Evolutionary conservation across 2,113 vertebrate genomes (phyloP).

Genomic region (Anhinga anhinga): DNA sequence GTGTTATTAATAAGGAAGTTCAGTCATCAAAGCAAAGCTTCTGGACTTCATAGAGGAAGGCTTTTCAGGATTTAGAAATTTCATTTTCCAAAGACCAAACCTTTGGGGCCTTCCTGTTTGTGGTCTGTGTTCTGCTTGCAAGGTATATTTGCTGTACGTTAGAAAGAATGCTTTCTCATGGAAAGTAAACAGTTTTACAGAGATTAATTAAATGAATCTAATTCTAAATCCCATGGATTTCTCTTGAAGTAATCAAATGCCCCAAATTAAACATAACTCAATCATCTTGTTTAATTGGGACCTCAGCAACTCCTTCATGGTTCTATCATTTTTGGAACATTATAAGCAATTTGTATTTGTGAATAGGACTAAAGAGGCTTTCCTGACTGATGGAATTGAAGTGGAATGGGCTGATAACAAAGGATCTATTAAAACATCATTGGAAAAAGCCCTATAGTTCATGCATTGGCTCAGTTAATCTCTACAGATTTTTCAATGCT

Average conservation of each 20-base stretch:
- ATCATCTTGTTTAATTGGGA: neutral
- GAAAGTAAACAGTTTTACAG: neutral
- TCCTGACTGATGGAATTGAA: neutral
- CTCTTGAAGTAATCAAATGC: neutral
- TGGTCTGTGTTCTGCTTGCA: neutral
- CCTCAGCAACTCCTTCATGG: neutral
- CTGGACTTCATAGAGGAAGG: neutral
- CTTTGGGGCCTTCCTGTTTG: neutral
- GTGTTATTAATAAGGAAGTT: neutral
- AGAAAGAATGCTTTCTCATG: neutral
- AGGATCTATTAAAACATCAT: conserved; percentile 51
- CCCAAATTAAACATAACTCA: neutral
- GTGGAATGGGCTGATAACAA: neutral
- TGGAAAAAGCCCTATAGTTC: conserved; percentile 26
- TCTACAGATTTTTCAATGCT: conserved; percentile 27
- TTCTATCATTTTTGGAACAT: neutral
- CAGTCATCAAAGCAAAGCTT: neutral
- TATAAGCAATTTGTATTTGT: neutral
- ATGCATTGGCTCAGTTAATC: neutral
- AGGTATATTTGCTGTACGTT: neutral
- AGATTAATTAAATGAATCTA: neutral
- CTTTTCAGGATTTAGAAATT: neutral
- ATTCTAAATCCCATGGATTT: neutral
- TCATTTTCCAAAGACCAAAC: neutral
- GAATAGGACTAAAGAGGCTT: conserved; percentile 1